Base-by-base conservation (phyloP, 2,888 invertebrate genomes). In the Eulithis testata region DNA sequence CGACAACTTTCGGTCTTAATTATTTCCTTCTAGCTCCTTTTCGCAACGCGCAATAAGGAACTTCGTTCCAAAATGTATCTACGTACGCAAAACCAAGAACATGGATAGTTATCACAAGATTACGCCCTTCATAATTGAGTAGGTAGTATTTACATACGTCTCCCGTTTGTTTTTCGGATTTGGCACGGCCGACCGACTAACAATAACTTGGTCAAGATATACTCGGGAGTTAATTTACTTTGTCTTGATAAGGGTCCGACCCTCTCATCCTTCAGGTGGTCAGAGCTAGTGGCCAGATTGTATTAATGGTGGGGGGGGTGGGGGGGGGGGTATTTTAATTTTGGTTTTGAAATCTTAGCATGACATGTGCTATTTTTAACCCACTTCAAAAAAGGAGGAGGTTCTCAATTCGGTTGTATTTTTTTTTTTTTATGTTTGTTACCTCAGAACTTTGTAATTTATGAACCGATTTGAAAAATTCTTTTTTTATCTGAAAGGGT, bases 151-250 rank as follows among this genome's bases (percentile, higher is more conserved):
- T 73, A 59, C 72, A 69, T 73, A 73, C 68, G 66, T 73, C 66
- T 60, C 55, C 58, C 68, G 66, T 70, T 91, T 92, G 90, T 90
- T 91, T 90, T 90, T 88, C 81, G 79, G 87, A 90, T 91, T 86
- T 83, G 74, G 69, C 72, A 75, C 85, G 82, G 78, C 79, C 85
- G 81, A 79, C 73, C 74, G 82, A 73, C 81, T 75, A 87, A 88
- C 87, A 88, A 89, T 91, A 91, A 91, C 88, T 91, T 86, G 90
- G 88, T 89, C 91, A 92, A 91, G 91, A 92, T 89, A 90, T 84
- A 21, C 21, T 81, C 49, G 49, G 81, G 88, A 89, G 90, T 90
- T 92, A 91, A 92, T 91, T 92, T 89, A 89, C 88, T 91, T 90
- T 89, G 81, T 84, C 84, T 87, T 92, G 92, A 91, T 89, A 87